Evolutionary conservation across 2,888 invertebrate species (phyloP), one percentile per base, ranked within the genome.

Genomic region (Adelognathus sp.): DNA sequence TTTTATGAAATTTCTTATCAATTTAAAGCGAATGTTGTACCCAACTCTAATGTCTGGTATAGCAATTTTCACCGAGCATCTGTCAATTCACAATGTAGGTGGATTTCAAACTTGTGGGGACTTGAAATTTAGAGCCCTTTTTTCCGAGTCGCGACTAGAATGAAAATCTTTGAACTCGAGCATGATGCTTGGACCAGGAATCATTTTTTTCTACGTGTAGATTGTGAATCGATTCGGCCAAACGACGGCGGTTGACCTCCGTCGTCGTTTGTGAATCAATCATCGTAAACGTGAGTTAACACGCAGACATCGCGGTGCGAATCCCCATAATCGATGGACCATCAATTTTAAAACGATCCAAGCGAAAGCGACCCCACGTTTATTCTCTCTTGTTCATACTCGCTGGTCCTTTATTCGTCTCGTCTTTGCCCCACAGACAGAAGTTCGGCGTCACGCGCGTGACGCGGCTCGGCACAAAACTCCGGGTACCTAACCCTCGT

Each of bases 221-320:
- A n/a, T n/a, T n/a, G n/a, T n/a, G n/a, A n/a, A n/a, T n/a, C n/a
- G n/a, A 44, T 46, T 63, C 46, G 46, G 46, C 63, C 63, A 33
- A 52, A 54, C 56, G 50, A 64, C 41, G 41, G 31, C 41, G 60
- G 36, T 33, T 58, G 31, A 61, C 61, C 41, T 36, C 61, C 63
- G 73, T 78, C 63, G 73, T 78, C 69, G 29, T 33, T 58, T 18
- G 36, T 66, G 46, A 29, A 78, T 78, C 63, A 69, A 78, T 78
- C 77, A 56, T 46, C 61, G 50, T 66, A n/a, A 41, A 24, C 39
- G 41, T 46, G 33, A 52, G 41, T 46, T 46, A 31, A 46, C 36
- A 6, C 16, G n/a, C 27, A 21, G 58, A 46, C 50, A 44, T 50
- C 14, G 9, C n/a, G n/a, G n/a, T n/a, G n/a, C 31, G 33, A 67